phyloP scores from a whole-genome alignment of 2,113 vertebrate genomes.

The Emydura subglobosa region DNA sequence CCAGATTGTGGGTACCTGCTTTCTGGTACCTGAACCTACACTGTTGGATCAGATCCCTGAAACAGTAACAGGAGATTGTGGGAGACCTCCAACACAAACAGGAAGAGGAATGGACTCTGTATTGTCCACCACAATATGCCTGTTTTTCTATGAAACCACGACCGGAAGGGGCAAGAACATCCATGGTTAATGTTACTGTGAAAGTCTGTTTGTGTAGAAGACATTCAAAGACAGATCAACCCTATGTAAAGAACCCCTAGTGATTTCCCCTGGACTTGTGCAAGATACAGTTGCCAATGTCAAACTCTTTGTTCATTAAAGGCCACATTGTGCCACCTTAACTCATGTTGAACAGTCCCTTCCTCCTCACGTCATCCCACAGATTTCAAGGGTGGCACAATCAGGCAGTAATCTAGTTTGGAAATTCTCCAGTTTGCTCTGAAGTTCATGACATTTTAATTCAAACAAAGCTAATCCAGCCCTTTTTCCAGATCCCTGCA shows the following conservation, averaged over 20 bases:
- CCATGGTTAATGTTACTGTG: background rate
- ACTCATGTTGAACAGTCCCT: background rate
- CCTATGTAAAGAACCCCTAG: background rate
- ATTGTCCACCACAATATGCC: background rate
- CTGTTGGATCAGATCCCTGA: background rate
- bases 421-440: background rate
- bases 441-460: background rate
- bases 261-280: background rate
- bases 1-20: background rate
- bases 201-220: background rate
- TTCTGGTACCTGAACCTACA: background rate
- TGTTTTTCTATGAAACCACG: background rate
- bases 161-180: background rate
- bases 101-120: accelerated
- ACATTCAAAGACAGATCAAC: background rate
- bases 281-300: background rate
- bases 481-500: background rate
- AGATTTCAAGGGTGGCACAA: background rate
- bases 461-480: background rate
- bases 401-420: background rate
- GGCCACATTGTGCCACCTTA: background rate
- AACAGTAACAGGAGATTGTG: background rate
- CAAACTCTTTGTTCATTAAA: background rate
- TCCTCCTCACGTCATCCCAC: background rate
- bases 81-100: background rate